A percentile compares a stretch with the other conserved stretches of the same genome.
These are phyloP conservation scores for Shinisaurus crocodilurus DNA, from an alignment of 2,113 vertebrate species.

Conservation along the genomic window DNA sequence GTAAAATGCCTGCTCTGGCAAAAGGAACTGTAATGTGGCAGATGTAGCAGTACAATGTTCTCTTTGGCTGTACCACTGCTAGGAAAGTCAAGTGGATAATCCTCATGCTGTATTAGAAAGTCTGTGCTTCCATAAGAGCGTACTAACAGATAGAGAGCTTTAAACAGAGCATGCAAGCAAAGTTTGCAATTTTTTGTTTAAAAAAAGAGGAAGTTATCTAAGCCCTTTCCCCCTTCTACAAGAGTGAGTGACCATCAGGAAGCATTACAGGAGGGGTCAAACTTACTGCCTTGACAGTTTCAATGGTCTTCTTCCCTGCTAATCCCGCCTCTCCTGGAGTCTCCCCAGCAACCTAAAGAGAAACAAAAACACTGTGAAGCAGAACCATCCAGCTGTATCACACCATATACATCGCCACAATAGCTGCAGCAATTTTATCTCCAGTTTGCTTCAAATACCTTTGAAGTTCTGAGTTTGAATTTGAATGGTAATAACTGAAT, in stretches of 20 bases:
- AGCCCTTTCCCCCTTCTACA: background rate
- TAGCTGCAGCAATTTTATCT: background rate
- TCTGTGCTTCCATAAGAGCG: background rate
- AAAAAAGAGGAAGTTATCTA: background rate
- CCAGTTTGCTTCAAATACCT: background rate
- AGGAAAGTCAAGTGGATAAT: background rate
- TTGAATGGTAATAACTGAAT: background rate
- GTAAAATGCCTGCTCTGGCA: background rate
- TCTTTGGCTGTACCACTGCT: too few relatives aligned
- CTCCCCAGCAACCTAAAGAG: slow-evolving; percentile 91
- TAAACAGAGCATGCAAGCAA: background rate
- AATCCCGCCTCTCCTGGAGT: slow-evolving; percentile 86
- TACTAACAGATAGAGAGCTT: background rate
- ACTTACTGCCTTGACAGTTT: slow-evolving; percentile 97
- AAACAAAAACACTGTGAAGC: background rate
- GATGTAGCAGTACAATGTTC: background rate
- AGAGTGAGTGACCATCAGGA: background rate
- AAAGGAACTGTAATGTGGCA: too few relatives aligned
- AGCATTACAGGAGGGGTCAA: accelerated
- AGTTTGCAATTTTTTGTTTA: too few relatives aligned
- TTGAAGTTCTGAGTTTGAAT: background rate
- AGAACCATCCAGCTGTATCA: background rate
- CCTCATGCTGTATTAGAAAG: background rate
- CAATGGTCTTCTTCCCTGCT: slow-evolving; percentile 92
- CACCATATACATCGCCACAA: background rate